Evolutionary conservation across 2,888 invertebrate species (phyloP), one percentile per base, ranked within the genome.

Genomic region (Dioctria rufipes): DNA sequence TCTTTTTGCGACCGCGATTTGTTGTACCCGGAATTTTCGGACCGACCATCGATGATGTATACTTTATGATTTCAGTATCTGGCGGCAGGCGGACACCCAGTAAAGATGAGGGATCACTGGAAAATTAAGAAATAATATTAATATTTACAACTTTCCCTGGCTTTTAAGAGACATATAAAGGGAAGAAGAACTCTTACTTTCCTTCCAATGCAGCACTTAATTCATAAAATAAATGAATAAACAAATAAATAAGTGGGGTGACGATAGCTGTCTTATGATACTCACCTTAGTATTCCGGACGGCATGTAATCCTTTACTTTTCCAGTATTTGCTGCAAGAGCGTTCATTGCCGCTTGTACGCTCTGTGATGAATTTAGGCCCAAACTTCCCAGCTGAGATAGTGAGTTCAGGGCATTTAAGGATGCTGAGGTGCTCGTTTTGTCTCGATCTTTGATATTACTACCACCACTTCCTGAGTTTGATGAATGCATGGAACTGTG

Each of bases 31-130:
- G 94, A 83, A 95, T 92, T 92, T 96, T 96, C 80, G 95, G 95
- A 82, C 96, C 96, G 84, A 95, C 94, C 86, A 96, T 92, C 81
- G 95, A 95, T 84, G 95, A 95, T 84, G 96, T 96, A 88, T 96
- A 96, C 89, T 96, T 96, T 87, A 96, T 96, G 84, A 96, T 96
- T 90, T 96, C 96, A 66, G 96, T 96, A 87, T 96, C 96, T 58
- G 96, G 96, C 83, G 96, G 96, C 85, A 96, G 90, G 82, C 96
- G 92, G 71, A 96, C 95, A 82, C 95, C 95, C 87, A 95, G 90
- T 87, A 96, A 93, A 86, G 95, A 94, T 84, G 94, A 93, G 82
- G 95, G 94, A 90, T 95, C 95, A 90, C 94, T 95, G 90, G 81
- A 83, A 82, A 80, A 42, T 37, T 9, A 60, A 71, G 65, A 54